Conservation (phyloP, 2,797 vertebrate species). For the Heterohyrax brucei region DNA sequence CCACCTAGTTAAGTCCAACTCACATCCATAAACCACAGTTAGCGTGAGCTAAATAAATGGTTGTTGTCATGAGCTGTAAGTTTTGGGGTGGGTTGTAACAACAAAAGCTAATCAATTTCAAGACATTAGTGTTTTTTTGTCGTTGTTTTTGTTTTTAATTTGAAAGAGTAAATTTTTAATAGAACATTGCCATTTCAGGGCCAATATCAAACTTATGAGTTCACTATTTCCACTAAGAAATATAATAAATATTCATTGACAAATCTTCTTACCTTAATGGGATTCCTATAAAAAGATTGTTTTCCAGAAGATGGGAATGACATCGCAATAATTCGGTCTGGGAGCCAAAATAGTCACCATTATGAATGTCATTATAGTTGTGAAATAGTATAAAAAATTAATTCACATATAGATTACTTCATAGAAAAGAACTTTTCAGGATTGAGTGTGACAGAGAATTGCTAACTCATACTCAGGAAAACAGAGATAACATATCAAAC, state of each 20-base stretch:
- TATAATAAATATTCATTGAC: background rate
- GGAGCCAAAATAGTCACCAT: constrained; percentile 68
- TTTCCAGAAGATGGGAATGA: constrained; percentile 98
- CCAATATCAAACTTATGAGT: background rate
- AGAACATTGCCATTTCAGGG: background rate
- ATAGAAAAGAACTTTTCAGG: constrained; percentile 37
- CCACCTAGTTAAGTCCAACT: background rate
- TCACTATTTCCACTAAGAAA: background rate
- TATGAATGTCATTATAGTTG: background rate
- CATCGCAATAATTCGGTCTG: constrained; percentile 98
- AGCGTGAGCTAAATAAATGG: background rate
- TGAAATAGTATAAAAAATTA: background rate
- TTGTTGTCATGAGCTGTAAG: background rate
- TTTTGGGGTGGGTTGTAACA: constrained; percentile 17
- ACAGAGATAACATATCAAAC: constrained; percentile 40
- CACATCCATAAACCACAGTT: background rate
- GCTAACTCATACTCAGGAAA: background rate
- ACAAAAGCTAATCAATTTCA: background rate
- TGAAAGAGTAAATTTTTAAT: constrained; percentile 9
- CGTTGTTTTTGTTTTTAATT: background rate
- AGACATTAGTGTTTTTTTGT: background rate
- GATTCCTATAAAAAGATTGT: constrained; percentile 97
- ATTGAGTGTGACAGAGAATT: constrained; percentile 6
- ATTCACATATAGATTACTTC: background rate
- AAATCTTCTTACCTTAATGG: constrained; percentile 93